These are phyloP conservation scores for Gymnoscelis rufifasciata DNA, from an alignment of 2,888 invertebrate genomes.

Conservation along the genomic window DNA sequence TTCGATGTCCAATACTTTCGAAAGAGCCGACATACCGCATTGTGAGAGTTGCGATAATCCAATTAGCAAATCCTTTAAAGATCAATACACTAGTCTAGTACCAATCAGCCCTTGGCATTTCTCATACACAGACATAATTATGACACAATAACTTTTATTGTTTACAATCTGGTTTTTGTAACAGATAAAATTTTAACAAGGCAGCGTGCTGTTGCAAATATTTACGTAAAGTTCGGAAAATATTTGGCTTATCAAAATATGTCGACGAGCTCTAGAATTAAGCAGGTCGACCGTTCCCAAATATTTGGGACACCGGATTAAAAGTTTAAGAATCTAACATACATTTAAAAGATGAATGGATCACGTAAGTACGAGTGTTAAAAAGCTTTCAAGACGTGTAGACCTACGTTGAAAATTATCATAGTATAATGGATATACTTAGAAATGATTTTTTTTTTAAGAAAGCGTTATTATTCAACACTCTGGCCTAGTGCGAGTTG, in stretches of 20 bases:
- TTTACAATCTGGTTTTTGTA: constrained; percentile 12
- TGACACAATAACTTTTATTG: constrained; percentile 24
- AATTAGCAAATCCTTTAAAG: constrained; percentile 17
- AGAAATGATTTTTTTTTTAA: too few relatives aligned
- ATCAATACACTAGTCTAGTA: constrained; percentile 23
- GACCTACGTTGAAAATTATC: too few relatives aligned
- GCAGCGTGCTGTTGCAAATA: constrained; percentile 4
- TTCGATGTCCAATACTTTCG: not conserved
- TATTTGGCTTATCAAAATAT: constrained; percentile 8
- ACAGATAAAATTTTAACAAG: constrained; percentile 4
- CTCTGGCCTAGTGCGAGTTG: too few relatives aligned
- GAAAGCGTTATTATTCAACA: too few relatives aligned
- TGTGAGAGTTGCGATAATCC: constrained; percentile 11
- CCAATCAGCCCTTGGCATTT: constrained; percentile 29
- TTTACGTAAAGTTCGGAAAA: constrained; percentile 7
- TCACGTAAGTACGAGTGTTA: too few relatives aligned
- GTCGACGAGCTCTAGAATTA: constrained; percentile 7
- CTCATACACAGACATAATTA: constrained; percentile 23
- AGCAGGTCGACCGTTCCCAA: constrained; percentile 9
- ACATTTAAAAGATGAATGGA: too few relatives aligned
- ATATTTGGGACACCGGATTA: constrained; percentile 6
- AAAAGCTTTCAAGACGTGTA: too few relatives aligned
- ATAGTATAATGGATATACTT: too few relatives aligned
- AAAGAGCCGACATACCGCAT: not conserved
- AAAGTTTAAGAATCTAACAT: not conserved